Conservation (phyloP, 2,797 vertebrate genomes). For the Aplochiton taeniatus region DNA sequence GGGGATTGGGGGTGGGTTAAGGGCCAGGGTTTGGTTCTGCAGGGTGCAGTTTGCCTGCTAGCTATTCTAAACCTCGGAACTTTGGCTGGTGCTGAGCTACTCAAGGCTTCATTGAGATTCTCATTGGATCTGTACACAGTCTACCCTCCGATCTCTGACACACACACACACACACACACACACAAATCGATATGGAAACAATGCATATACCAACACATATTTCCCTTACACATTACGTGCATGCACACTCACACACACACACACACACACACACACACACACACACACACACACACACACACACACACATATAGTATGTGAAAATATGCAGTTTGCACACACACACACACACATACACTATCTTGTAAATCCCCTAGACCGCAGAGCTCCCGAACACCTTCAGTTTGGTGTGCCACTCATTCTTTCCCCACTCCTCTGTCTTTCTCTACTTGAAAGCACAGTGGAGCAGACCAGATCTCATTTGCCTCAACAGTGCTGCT, state of each 20-base stretch:
- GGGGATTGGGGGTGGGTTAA: too few relatives aligned
- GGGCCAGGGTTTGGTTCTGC: too few relatives aligned
- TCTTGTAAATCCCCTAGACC: constrained; percentile 41
- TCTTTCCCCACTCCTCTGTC: constrained; percentile 10
- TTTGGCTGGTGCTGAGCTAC: constrained; percentile 40
- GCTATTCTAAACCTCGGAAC: constrained; percentile 12
- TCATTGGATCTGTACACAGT: constrained; percentile 57
- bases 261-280: constrained; percentile 17
- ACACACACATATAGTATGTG: constrained; percentile 15
- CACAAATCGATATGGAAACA: constrained; percentile 3
- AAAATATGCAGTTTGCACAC: too few relatives aligned
- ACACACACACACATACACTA: constrained; percentile 8
- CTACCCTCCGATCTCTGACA: constrained; percentile 36
- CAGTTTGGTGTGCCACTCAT: constrained; percentile 30
- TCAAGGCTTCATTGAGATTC: constrained; percentile 66
- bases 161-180: constrained; percentile 22
- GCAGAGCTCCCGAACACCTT: constrained; percentile 28
- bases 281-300: constrained; percentile 27
- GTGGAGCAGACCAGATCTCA: constrained; percentile 10
- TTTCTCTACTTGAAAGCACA: background rate
- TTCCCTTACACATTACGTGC: background rate
- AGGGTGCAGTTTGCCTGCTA: too few relatives aligned
- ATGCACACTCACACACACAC: background rate
- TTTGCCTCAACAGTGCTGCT: constrained; percentile 7
- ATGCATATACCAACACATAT: background rate